A percentile compares a stretch with the other conserved stretches of the same genome.
These are phyloP conservation scores for Promerops cafer DNA, from an alignment of 2,113 vertebrate genomes.

Conservation along the genomic window DNA sequence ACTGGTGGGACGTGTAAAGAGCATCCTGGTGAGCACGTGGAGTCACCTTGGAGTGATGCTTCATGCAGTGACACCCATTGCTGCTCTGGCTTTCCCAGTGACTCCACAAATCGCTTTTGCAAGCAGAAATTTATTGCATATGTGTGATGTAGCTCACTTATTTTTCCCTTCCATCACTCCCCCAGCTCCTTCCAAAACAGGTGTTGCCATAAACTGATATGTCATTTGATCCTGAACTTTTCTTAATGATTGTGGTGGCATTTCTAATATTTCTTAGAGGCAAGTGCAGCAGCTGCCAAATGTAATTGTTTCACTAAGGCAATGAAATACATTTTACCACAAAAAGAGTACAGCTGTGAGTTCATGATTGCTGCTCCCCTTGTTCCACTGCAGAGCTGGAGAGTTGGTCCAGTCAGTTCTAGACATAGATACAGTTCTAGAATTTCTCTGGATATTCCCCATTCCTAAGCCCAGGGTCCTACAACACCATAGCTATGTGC, in stretches of 20 bases:
- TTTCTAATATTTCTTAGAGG: constrained; percentile 47
- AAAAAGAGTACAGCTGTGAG: neutral
- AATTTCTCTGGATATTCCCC: neutral
- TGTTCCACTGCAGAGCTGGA: neutral
- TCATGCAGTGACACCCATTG: neutral
- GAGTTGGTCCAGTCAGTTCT: neutral
- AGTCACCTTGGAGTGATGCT: neutral
- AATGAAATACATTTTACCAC: neutral
- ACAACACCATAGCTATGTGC: neutral
- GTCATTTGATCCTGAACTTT: constrained; percentile 34
- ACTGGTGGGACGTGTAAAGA: neutral
- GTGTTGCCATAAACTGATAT: neutral
- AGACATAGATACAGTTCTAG: neutral
- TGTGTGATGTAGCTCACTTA: neutral
- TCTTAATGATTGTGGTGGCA: neutral
- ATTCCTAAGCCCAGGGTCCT: neutral
- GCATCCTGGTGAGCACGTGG: neutral
- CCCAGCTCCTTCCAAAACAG: neutral
- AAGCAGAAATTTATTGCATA: neutral
- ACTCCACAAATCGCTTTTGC: neutral
- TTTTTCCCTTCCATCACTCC: neutral
- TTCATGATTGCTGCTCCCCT: neutral
- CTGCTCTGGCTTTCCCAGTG: neutral
- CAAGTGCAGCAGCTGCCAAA: neutral
- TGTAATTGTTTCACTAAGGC: neutral